phyloP scores from a whole-genome alignment of 2,113 vertebrate species.

The Leptosomus discolor region DNA sequence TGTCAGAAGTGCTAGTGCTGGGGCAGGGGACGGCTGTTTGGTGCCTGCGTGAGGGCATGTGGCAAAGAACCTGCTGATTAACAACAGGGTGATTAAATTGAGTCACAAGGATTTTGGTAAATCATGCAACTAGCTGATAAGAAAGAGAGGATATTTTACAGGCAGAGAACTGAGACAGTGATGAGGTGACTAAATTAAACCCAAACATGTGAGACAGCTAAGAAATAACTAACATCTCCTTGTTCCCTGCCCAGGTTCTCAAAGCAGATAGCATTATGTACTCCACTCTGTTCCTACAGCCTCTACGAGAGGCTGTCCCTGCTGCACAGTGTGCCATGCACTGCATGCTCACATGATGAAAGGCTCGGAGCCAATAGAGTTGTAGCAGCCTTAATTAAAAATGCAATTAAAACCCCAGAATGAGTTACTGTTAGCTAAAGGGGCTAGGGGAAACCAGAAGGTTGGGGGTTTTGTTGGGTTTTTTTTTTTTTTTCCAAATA shows the following conservation, averaged over 20 bases:
- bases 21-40: not conserved
- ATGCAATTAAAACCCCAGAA: slow-evolving; percentile 23
- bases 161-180: not conserved
- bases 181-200: not conserved
- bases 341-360: not conserved
- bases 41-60: not conserved
- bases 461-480: not conserved
- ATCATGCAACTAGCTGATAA: not conserved
- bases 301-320: not conserved
- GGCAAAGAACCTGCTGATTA: not conserved
- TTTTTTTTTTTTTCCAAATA: not conserved
- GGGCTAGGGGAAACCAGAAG: not conserved
- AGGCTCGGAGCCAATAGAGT: not conserved
- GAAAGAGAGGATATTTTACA: not conserved
- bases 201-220: not conserved
- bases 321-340: rapidly evolving
- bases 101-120: not conserved
- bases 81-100: not conserved
- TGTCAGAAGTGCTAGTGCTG: not conserved
- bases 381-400: slow-evolving; percentile 42
- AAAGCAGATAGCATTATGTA: rapidly evolving
- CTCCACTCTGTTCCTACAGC: not conserved
- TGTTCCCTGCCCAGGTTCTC: not conserved
- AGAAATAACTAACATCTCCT: not conserved
- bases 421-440: not conserved